A percentile compares a stretch with the other conserved stretches of the same genome.
Evolutionary conservation across 1,140 invertebrate genomes (phyloP).

Genomic region (Drosophila azteca): DNA sequence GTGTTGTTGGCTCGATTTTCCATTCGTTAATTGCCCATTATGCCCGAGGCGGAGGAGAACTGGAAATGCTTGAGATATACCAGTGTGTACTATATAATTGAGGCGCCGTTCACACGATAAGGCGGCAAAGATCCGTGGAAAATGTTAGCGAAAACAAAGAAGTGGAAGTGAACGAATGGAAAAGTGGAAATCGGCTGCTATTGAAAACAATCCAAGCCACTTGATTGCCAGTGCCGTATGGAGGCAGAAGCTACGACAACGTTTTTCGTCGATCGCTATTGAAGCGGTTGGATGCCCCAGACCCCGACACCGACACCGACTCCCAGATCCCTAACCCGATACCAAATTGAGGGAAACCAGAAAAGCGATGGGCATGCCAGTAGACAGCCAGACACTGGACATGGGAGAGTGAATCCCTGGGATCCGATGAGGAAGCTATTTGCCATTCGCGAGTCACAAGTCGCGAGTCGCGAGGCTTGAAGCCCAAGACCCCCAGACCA

Average conservation of each 20-base stretch:
- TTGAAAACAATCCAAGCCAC: constrained; percentile 44
- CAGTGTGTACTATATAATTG: constrained; percentile 15
- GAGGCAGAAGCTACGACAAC: constrained; percentile 12
- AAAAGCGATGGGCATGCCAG: background rate
- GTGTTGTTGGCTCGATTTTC: constrained; percentile 46
- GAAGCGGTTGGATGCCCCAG: no score
- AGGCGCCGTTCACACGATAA: constrained; percentile 53
- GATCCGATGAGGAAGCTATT: constrained; percentile 45
- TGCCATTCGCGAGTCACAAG: constrained; percentile 6
- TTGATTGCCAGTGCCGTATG: constrained; percentile 18
- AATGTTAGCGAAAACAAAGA: constrained; percentile 58
- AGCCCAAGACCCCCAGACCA: no score
- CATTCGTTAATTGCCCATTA: constrained; percentile 56
- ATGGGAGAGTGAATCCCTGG: constrained; percentile 4
- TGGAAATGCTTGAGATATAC: constrained; percentile 15
- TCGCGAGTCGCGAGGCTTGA: no score
- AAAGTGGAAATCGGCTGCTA: constrained; percentile 43
- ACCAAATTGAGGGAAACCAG: background rate
- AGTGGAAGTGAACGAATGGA: constrained; percentile 65
- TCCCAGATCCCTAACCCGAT: no score
- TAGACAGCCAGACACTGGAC: background rate
- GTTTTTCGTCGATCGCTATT: no score
- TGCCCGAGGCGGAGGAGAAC: constrained; percentile 23
- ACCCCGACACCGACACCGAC: no score
- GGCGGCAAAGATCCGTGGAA: constrained; percentile 39